Percentiles rank a stretch among this genome's conserved stretches.
Conservation (phyloP, 2,888 invertebrate species). For the Hipparchia semele region DNA sequence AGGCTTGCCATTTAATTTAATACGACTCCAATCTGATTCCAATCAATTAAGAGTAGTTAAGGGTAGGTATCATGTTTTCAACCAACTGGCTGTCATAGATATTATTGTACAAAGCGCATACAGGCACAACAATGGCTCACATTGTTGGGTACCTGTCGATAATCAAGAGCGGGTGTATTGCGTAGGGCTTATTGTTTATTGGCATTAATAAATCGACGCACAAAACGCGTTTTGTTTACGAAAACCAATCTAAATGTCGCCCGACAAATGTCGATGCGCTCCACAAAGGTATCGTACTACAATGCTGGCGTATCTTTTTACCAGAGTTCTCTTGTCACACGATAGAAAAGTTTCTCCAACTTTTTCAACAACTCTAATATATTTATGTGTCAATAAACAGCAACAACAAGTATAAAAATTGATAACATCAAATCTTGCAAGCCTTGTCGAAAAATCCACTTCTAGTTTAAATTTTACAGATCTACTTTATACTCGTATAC, state of each 20-base stretch:
- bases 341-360: slow-evolving; percentile 30
- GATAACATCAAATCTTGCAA: no score
- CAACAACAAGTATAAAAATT: no score
- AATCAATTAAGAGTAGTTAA: slow-evolving; percentile 12
- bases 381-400: no score
- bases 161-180: slow-evolving; percentile 47
- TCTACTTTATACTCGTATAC: no score
- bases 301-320: slow-evolving; percentile 67
- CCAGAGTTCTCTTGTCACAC: slow-evolving; percentile 51
- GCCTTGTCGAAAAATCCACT: no score
- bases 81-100: slow-evolving; percentile 22
- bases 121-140: slow-evolving; percentile 9
- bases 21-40: not conserved
- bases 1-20: not conserved
- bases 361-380: not conserved
- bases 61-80: slow-evolving; percentile 15
- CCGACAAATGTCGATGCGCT: slow-evolving; percentile 69
- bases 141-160: slow-evolving; percentile 56
- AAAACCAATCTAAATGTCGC: slow-evolving; percentile 74
- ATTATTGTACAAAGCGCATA: slow-evolving; percentile 17
- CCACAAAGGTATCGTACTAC: slow-evolving; percentile 64
- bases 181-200: slow-evolving; percentile 46
- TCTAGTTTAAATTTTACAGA: no score
- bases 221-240: slow-evolving; percentile 74
- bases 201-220: slow-evolving; percentile 69